Evolutionary conservation across 2,797 vertebrate genomes (phyloP), one percentile per base, ranked within the genome.

Genomic region (Leptatherina wallacei): DNA sequence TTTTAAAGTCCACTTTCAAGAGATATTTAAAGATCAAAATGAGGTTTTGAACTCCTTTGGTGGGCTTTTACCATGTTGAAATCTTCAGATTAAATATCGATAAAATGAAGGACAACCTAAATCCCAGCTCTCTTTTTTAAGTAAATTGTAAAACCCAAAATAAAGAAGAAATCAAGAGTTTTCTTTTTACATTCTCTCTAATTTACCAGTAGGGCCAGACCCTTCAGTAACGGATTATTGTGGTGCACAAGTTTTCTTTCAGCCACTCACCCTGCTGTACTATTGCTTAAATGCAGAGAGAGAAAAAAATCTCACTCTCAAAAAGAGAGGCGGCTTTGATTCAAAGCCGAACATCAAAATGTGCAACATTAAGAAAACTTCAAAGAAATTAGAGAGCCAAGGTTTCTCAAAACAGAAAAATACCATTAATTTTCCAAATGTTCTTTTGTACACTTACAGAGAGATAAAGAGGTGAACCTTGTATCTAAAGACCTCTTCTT

Each of bases 401-500:
- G 90, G 88, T 89, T 90, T 84, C 84, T 85, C 75, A 81, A 71
- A 88, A 85, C 81, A 89, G 80, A 85, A 81, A 82, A 90, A 92
- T 90, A 77, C 85, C 82, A 89, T 91, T 88, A 76, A 75, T 89
- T 87, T 88, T 76, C 84, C 79, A 71, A 72, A 75, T 12, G 73
- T 61, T 63, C 76, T 2, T 12, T 73, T 42, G 67, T 84, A 66
- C 72, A 69, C 27, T 70, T 66, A 78, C 56, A 54, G 75, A 71
- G 67, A 83, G 84, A 80, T 73, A 78, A 82, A 90, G 69, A 73
- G 54, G 54, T 51, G 66, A 84, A 80, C 87, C 91, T 91, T 85
- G 88, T 55, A 78, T 86, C 77, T 76, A 77, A 87, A 82, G 86
- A 85, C 67, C 71, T 56, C 51, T 70, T 81, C 75, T 76, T 71